Evolutionary conservation across 2,113 vertebrate genomes (phyloP).

Genomic region (Mus musculus): DNA sequence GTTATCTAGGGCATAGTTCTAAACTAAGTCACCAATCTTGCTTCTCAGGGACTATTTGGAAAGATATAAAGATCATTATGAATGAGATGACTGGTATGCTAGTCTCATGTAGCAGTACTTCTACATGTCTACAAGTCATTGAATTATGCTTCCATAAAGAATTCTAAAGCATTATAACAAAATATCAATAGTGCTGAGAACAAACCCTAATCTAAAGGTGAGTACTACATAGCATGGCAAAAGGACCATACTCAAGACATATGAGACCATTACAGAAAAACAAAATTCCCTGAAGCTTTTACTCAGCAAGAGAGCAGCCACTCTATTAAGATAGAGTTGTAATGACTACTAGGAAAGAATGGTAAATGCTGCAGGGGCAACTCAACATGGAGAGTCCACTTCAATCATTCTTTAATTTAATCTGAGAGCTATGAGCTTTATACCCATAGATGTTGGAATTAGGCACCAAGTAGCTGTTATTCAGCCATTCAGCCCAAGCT

Average conservation of each 20-base stretch:
- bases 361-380: background rate
- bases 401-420: background rate
- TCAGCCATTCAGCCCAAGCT: background rate
- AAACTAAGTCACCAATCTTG: background rate
- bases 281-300: background rate
- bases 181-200: background rate
- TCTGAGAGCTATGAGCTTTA: background rate
- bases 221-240: background rate
- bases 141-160: too few species aligned
- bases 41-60: background rate
- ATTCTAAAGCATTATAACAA: background rate
- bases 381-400: background rate
- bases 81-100: background rate
- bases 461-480: background rate
- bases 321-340: background rate
- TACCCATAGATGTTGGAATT: background rate
- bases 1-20: background rate
- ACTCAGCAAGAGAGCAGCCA: too few species aligned
- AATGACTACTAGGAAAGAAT: background rate
- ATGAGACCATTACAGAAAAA: background rate
- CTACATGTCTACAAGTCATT: background rate
- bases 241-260: background rate
- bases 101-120: too few species aligned
- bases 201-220: background rate
- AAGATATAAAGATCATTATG: background rate